Evolutionary conservation across 2,113 vertebrate genomes (phyloP).

Genomic region (Aptenodytes forsteri): DNA sequence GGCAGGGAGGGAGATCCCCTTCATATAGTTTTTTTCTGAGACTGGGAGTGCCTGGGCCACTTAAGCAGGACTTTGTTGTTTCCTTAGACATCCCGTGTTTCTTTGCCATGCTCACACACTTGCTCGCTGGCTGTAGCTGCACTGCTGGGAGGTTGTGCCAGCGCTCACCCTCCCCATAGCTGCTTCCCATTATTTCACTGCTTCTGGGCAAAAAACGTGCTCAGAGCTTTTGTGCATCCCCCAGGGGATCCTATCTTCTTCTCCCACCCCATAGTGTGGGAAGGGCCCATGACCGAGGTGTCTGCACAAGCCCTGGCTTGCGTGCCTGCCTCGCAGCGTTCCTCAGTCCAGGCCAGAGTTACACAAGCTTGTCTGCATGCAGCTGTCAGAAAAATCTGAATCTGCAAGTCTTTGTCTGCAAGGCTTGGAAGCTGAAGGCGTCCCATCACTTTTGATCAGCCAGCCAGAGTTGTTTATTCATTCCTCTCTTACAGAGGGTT

Average conservation of each 20-base stretch:
- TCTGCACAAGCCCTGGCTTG: not conserved
- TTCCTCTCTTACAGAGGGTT: not conserved
- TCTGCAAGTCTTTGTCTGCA: not conserved
- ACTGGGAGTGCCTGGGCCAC: not conserved
- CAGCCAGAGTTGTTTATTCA: not conserved
- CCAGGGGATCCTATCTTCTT: not conserved
- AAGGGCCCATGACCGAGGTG: not conserved
- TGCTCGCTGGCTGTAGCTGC: fast-evolving
- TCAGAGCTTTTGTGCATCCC: not conserved
- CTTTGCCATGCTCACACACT: not conserved
- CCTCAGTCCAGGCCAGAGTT: not conserved
- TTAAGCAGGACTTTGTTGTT: not conserved
- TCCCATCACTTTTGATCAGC: not conserved
- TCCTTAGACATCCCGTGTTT: not conserved
- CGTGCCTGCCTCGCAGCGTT: fast-evolving
- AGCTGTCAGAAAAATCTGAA: not conserved
- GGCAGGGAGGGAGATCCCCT: not conserved
- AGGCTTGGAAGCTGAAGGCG: not conserved
- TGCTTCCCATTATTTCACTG: not conserved
- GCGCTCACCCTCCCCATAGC: fast-evolving
- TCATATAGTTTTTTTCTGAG: not conserved
- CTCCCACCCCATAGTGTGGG: fast-evolving
- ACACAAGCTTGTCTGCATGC: not conserved
- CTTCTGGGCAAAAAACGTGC: not conserved
- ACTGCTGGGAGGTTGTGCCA: not conserved